Evolutionary conservation across 2,888 invertebrate species (phyloP).

Genomic region (Pandemis heparana): DNA sequence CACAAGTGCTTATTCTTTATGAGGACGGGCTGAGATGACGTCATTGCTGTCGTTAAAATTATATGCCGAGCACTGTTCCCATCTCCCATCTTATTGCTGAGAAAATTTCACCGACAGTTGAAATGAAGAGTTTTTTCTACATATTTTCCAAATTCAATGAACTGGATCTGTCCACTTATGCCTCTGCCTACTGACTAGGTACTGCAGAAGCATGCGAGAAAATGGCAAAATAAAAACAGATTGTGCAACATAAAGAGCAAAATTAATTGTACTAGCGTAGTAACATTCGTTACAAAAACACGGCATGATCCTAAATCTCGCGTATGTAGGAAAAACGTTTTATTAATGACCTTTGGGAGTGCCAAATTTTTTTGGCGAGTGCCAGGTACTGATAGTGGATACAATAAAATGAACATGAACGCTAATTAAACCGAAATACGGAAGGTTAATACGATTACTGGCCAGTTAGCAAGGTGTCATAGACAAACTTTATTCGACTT

Average conservation of each 20-base stretch:
- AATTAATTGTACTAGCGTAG: constrained; percentile 21
- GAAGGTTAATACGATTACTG: neutral
- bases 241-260: neutral
- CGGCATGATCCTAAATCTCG: constrained; percentile 10
- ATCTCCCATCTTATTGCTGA: neutral
- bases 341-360: constrained; percentile 23
- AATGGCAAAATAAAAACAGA: neutral
- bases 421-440: neutral
- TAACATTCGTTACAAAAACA: constrained; percentile 17
- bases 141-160: neutral
- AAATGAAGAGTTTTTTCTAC: neutral
- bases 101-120: neutral
- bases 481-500: neutral
- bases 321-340: constrained; percentile 20
- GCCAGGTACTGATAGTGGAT: constrained; percentile 7
- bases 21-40: constrained; percentile 52
- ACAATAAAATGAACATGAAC: neutral
- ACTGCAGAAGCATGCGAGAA: neutral
- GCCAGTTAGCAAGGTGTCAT: neutral
- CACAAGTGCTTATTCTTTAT: constrained; percentile 49
- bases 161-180: neutral
- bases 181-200: neutral
- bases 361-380: constrained; percentile 27
- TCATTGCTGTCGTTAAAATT: constrained; percentile 48
- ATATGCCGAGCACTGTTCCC: neutral